These are phyloP conservation scores for Astur gentilis DNA, from an alignment of 2,113 vertebrate genomes.

Conservation along the genomic window DNA sequence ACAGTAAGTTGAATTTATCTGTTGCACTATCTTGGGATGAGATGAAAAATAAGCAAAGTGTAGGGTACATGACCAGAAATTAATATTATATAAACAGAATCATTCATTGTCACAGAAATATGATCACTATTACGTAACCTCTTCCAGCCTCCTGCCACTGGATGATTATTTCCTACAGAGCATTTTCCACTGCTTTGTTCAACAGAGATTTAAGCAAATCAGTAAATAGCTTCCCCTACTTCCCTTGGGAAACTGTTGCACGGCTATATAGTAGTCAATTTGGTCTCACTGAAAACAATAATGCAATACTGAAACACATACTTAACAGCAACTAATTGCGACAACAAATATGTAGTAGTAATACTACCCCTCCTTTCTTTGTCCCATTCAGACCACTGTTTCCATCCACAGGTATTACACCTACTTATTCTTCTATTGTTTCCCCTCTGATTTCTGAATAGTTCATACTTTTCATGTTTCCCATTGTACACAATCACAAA, in stretches of 20 bases:
- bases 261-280: neutral
- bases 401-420: neutral
- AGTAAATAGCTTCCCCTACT: neutral
- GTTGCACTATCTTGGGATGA: neutral
- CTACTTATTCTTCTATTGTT: neutral
- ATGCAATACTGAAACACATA: neutral
- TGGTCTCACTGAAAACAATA: neutral
- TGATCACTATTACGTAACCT: neutral
- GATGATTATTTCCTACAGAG: conserved; percentile 13
- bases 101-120: conserved; percentile 20
- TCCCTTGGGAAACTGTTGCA: conserved; percentile 4
- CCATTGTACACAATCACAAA: neutral
- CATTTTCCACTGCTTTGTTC: conserved; percentile 47
- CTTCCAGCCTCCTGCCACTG: neutral
- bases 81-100: neutral
- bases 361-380: neutral
- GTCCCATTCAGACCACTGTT: neutral
- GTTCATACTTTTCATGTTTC: neutral
- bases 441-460: neutral
- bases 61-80: neutral
- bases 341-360: neutral
- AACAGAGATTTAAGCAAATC: conserved; percentile 27
- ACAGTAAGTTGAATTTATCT: neutral
- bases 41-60: neutral
- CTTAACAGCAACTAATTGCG: neutral